Evolutionary conservation across 2,113 vertebrate genomes (phyloP), one percentile per base, ranked within the genome.

Genomic region (Lichenostomus cassidix): DNA sequence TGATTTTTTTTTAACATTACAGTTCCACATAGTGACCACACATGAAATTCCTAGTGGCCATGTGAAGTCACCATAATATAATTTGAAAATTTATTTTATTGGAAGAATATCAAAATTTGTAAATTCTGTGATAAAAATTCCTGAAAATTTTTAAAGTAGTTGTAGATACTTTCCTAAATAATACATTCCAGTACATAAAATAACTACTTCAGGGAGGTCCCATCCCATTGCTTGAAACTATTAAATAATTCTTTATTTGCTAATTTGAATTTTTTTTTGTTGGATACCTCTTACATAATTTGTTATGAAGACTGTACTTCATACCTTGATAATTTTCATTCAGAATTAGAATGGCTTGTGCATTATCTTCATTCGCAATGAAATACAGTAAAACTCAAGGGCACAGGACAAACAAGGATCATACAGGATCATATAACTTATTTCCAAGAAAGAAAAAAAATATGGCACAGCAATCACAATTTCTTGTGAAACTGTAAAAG

Each of bases 381-480:
- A 62, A 67, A 42, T 46, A 16, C 39, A 27, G 8, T 65, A 44
- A 85, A 39, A 35, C 11, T 67, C 10, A 31, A 82, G 27, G 17
- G 8, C 41, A 82, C 7, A 70, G 13, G 21, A 67, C 12, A 56
- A 5, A 53, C 5, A 55, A 69, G 50, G 5, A 76, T 37, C 2
- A 3, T 75, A 42, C 5, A 44, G 7, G 27, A 64, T 29, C 28
- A 37, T 24, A 65, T 20, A 88, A 71, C 2, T 4, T 50, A 19
- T 84, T 78, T 79, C 8, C 15, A 59, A 19, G 13, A 70, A 84
- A 69, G 12, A 46, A 46, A 41, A 68, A 73, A 79, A 33, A 85
- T 62, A 53, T 2, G 4, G 1, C 6, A 41, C 1, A 5, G 10
- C 4, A 42, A 9, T 71, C 12, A 35, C 1, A 9, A 17, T 65